phyloP scores from a whole-genome alignment of 2,888 invertebrate species.

The Choristoneura rosaceana region DNA sequence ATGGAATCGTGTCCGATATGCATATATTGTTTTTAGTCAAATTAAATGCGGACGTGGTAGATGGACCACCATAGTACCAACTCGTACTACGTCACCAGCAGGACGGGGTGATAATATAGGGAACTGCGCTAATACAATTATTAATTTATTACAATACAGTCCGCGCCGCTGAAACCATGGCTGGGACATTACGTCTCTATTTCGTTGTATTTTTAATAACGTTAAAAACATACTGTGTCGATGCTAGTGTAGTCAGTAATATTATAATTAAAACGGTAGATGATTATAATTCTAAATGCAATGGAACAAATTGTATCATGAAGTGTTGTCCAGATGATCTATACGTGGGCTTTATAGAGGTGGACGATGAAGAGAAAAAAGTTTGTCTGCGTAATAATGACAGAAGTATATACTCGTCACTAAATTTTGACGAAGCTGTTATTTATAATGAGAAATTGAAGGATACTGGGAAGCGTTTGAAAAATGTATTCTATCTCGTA shows the following conservation, averaged over 20 bases:
- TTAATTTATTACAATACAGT: background rate
- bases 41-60: background rate
- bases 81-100: background rate
- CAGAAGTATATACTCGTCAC: background rate
- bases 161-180: background rate
- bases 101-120: background rate
- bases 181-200: background rate
- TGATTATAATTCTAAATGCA: background rate
- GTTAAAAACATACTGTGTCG: background rate
- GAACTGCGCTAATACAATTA: background rate
- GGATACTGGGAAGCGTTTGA: conserved; percentile 17
- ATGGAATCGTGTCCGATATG: too few relatives aligned
- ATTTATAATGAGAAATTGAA: conserved; percentile 38
- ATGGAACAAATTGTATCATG: conserved; percentile 5
- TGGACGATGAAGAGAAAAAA: background rate
- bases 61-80: background rate
- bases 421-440: conserved; percentile 25
- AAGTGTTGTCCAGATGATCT: conserved; percentile 28
- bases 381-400: background rate
- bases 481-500: conserved; percentile 31
- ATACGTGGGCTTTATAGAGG: conserved; percentile 13
- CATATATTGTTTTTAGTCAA: too few relatives aligned
- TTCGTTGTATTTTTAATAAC: background rate
- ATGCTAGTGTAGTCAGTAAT: background rate
- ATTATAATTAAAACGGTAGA: background rate